Percentiles rank a stretch among this genome's conserved stretches.
phyloP scores from a whole-genome alignment of 2,113 vertebrate genomes.

The Zootoca vivipara region DNA sequence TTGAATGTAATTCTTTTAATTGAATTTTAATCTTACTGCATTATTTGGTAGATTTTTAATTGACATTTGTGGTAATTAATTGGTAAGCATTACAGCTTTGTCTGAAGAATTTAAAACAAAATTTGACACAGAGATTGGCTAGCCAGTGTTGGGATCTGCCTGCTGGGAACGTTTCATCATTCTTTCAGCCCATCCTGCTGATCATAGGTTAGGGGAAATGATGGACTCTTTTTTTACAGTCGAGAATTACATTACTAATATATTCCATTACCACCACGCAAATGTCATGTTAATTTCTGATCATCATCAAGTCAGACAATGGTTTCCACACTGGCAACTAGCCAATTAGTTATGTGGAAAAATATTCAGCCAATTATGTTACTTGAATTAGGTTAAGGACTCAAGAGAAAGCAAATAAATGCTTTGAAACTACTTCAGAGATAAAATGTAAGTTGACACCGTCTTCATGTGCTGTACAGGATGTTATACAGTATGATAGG shows the following conservation, averaged over 20 bases:
- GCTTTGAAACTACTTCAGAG: slow-evolving; percentile 75
- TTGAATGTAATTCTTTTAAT: slow-evolving; percentile 84
- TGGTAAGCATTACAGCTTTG: slow-evolving; percentile 78
- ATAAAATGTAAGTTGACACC: slow-evolving; percentile 83
- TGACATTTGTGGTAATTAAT: slow-evolving; percentile 88
- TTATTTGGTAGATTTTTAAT: slow-evolving; percentile 85
- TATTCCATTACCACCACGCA: slow-evolving; percentile 93
- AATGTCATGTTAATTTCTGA: slow-evolving; percentile 96
- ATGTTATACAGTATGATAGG: slow-evolving; percentile 81
- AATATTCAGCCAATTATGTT: slow-evolving; percentile 85
- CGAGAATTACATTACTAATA: slow-evolving; percentile 88
- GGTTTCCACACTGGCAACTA: slow-evolving; percentile 80
- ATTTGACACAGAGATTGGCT: slow-evolving; percentile 81
- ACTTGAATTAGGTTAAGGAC: slow-evolving; percentile 78
- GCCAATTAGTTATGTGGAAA: slow-evolving; percentile 86
- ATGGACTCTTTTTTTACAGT: slow-evolving; percentile 82
- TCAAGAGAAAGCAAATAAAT: slow-evolving; percentile 78
- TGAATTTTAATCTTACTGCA: slow-evolving; percentile 85
- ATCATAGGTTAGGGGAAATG: slow-evolving; percentile 71
- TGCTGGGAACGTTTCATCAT: slow-evolving; percentile 83
- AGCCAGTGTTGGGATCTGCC: slow-evolving; percentile 72
- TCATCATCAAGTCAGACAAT: slow-evolving; percentile 88
- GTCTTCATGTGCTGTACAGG: slow-evolving; percentile 71
- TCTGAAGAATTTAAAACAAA: slow-evolving; percentile 82
- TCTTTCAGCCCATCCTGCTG: slow-evolving; percentile 76